Evolutionary conservation across 2,797 vertebrate species (phyloP).

Genomic region (Ceyx erithaca): DNA sequence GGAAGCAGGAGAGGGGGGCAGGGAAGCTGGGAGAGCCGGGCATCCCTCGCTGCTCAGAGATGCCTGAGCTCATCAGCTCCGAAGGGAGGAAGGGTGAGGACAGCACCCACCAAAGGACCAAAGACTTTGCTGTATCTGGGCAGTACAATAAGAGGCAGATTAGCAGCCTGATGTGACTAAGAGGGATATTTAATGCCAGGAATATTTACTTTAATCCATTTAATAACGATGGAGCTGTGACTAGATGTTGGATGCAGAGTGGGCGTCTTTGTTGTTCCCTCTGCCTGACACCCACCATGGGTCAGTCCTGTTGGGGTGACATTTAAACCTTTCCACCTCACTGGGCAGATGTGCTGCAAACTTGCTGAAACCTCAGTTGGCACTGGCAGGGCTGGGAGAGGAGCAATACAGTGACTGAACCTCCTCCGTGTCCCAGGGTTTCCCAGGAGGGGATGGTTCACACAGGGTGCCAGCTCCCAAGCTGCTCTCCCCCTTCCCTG

Average conservation of each 20-base stretch:
- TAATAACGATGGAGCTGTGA: not conserved
- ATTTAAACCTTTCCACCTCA: not conserved
- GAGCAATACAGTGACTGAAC: not conserved
- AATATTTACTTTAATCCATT: not conserved
- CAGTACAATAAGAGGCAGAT: not conserved
- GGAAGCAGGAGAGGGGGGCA: not conserved
- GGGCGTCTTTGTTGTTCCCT: not conserved
- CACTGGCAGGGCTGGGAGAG: not conserved
- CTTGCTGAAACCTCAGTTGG: not conserved
- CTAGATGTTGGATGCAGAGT: not conserved
- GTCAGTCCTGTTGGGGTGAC: not conserved
- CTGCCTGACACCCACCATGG: not conserved
- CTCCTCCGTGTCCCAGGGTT: not conserved
- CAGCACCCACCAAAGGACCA: not conserved
- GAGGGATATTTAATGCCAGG: not conserved
- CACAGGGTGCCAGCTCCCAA: rapidly evolving
- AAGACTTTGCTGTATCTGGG: not conserved
- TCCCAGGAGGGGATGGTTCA: not conserved
- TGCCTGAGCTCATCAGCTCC: constrained; percentile 21
- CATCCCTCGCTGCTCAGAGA: not conserved
- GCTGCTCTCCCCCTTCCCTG: not conserved
- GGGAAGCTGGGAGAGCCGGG: not conserved
- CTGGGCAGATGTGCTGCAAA: not conserved
- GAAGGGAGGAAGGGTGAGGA: not conserved
- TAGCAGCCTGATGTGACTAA: not conserved